Evolutionary conservation across 1,140 invertebrate species (phyloP).

Genomic region (Atta texana): DNA sequence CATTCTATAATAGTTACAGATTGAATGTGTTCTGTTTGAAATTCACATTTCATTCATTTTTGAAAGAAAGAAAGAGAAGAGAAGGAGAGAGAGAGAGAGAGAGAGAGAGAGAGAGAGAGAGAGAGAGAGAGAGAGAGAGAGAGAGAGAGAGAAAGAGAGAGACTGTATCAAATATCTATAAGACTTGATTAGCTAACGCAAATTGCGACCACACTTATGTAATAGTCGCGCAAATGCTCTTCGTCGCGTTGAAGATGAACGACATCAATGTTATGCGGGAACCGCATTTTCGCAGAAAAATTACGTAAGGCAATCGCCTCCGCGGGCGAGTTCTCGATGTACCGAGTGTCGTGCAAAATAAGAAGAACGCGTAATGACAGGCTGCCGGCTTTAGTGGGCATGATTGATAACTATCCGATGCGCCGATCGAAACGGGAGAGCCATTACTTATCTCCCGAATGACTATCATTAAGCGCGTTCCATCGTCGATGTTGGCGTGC

Average conservation of each 20-base stretch:
- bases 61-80: background rate
- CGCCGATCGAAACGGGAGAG: constrained; percentile 81
- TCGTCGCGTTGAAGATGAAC: background rate
- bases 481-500: constrained; percentile 43
- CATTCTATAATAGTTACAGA: background rate
- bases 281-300: constrained; percentile 58
- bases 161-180: background rate
- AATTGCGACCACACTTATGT: constrained; percentile 9
- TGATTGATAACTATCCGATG: constrained; percentile 83
- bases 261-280: background rate
- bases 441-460: constrained; percentile 81
- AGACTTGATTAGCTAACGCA: constrained; percentile 1
- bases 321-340: constrained; percentile 45
- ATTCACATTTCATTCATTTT: background rate
- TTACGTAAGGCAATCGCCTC: constrained; percentile 61
- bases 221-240: background rate
- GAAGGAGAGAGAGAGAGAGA: background rate
- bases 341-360: constrained; percentile 71
- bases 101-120: background rate
- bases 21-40: background rate
- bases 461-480: constrained; percentile 81
- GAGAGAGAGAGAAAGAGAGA: background rate
- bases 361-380: constrained; percentile 79
- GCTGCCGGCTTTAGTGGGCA: constrained; percentile 70
- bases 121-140: background rate